Evolutionary conservation across 2,888 invertebrate species (phyloP).

Genomic region (Pachymerium ferrugineum): DNA sequence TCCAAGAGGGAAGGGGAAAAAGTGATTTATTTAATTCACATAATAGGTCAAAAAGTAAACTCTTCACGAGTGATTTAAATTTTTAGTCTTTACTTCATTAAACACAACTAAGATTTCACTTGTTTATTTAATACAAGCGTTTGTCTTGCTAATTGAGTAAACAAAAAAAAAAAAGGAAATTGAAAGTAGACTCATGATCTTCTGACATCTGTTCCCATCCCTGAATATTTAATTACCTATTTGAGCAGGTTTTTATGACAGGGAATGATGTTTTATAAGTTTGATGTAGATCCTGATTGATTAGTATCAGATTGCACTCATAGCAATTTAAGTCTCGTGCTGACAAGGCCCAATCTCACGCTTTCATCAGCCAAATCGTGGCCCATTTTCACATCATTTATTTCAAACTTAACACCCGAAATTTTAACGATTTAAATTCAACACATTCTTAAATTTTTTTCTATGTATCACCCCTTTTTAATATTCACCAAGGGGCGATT

Average conservation of each 20-base stretch:
- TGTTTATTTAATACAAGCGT: no score
- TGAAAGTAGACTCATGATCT: background rate
- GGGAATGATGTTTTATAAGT: background rate
- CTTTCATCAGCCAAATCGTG: background rate
- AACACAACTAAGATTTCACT: background rate
- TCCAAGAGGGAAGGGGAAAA: background rate
- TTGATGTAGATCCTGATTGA: background rate
- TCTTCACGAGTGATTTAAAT: background rate
- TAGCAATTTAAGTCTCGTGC: background rate
- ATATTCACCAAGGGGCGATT: no score
- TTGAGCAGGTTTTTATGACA: constrained; percentile 13
- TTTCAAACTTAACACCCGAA: background rate
- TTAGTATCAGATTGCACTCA: background rate
- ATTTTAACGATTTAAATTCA: no score
- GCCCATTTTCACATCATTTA: background rate
- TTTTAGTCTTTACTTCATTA: background rate
- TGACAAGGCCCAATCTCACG: background rate
- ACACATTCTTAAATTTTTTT: background rate
- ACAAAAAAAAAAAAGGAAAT: constrained; percentile 40
- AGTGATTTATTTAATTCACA: background rate
- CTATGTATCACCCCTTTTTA: no score
- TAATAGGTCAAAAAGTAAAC: background rate
- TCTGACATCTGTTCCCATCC: background rate
- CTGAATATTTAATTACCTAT: background rate
- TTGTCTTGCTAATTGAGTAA: no score